phyloP scores from a whole-genome alignment of 2,888 invertebrate genomes.

The Aelia acuminata region DNA sequence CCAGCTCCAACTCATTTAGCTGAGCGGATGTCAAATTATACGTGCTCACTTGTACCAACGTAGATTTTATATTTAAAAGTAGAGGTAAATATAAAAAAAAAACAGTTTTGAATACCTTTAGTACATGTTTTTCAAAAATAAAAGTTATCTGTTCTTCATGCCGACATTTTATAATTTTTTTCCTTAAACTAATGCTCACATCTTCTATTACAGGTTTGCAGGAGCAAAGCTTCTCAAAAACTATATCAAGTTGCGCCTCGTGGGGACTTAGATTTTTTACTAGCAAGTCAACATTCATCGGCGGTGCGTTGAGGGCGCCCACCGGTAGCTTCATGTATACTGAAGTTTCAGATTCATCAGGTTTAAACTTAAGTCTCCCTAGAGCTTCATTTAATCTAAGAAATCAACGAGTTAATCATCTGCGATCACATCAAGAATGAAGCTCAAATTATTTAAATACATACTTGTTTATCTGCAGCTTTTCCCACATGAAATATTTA shows the following conservation, averaged over 20 bases:
- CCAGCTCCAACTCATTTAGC: too few species aligned
- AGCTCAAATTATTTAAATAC: background rate
- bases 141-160: slow-evolving; percentile 39
- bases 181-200: slow-evolving; percentile 34
- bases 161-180: background rate
- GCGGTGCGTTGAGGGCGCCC: background rate
- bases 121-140: background rate
- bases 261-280: background rate
- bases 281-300: background rate
- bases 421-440: background rate
- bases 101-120: slow-evolving; percentile 14
- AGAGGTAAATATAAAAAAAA: too few species aligned
- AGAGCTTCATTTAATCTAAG: slow-evolving; percentile 14
- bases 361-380: background rate
- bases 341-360: background rate
- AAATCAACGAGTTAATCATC: background rate
- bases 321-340: slow-evolving; percentile 42
- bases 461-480: slow-evolving; percentile 37
- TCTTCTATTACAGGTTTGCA: slow-evolving; percentile 7
- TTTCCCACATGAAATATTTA: slow-evolving; percentile 45
- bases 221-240: background rate
- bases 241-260: background rate
- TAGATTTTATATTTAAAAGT: too few species aligned
- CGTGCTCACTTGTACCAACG: too few species aligned
- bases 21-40: too few species aligned